These are phyloP conservation scores for Amblyornis subalaris DNA, from an alignment of 2,113 vertebrate species.

Conservation along the genomic window DNA sequence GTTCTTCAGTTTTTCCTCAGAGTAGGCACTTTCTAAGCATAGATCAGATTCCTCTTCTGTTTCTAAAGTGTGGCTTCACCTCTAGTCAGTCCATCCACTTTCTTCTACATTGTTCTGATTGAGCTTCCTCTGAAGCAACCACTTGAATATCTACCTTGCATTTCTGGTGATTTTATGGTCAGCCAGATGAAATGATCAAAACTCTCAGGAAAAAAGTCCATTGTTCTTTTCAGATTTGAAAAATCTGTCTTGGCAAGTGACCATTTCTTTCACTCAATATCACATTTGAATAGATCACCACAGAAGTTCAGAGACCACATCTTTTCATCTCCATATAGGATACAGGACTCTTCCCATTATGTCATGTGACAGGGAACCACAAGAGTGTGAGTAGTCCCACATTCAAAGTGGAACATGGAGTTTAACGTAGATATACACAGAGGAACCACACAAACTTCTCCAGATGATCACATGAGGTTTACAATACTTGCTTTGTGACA, in stretches of 20 bases:
- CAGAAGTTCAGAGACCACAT: neutral
- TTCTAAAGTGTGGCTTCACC: neutral
- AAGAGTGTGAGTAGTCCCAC: neutral
- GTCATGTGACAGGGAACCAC: neutral
- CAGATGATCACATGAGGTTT: neutral
- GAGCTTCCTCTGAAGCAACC: neutral
- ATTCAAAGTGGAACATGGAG: neutral
- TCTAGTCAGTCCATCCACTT: neutral
- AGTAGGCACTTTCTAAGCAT: neutral
- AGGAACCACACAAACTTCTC: neutral
- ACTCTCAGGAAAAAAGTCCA: neutral
- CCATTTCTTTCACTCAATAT: neutral
- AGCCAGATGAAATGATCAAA: neutral
- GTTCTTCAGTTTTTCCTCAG: neutral
- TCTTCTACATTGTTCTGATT: neutral
- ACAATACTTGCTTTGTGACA: slow-evolving; percentile 1
- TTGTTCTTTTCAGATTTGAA: neutral
- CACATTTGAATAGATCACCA: neutral
- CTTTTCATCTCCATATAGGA: neutral
- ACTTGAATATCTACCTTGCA: neutral
- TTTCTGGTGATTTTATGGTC: neutral
- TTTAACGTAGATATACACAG: neutral
- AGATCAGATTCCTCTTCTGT: neutral
- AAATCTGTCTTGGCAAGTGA: neutral
- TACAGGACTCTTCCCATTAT: neutral